Percentiles rank a stretch among this genome's conserved stretches.
These are phyloP conservation scores for Xanthorhoe designata DNA, from an alignment of 2,888 invertebrate genomes.

Conservation along the genomic window DNA sequence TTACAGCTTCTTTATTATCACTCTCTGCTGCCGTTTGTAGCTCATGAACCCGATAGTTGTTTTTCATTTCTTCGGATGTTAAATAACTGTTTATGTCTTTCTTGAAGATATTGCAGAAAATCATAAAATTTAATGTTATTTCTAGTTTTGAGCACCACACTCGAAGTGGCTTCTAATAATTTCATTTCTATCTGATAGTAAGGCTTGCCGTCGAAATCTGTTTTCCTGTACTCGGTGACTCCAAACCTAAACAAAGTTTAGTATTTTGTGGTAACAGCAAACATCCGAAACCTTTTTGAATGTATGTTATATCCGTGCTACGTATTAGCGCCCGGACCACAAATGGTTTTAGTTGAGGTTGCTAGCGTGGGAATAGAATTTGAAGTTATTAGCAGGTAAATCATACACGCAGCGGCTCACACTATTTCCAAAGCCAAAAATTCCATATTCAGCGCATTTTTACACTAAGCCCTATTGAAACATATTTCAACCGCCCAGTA, in stretches of 20 bases:
- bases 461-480: background rate
- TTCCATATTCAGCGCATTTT: background rate
- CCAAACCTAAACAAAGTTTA: conserved; percentile 8
- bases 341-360: conserved; percentile 39
- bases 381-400: conserved; percentile 28
- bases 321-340: conserved; percentile 39
- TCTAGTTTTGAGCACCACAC: conserved; percentile 5
- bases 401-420: background rate
- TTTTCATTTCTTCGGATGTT: conserved; percentile 23
- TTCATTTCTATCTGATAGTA: background rate
- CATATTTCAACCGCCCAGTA: background rate
- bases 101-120: conserved; percentile 12
- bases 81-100: conserved; percentile 20
- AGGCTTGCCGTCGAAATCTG: background rate
- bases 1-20: conserved; percentile 68
- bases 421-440: background rate
- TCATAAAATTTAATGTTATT: conserved; percentile 19
- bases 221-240: background rate
- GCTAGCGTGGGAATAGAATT: conserved; percentile 39
- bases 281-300: conserved; percentile 39
- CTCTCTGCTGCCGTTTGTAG: conserved; percentile 47
- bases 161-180: background rate
- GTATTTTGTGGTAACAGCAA: conserved; percentile 34
- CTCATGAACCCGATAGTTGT: conserved; percentile 28
- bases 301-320: conserved; percentile 34